Base-by-base conservation (phyloP, 2,797 vertebrate genomes). In the Buceros bicornis region DNA sequence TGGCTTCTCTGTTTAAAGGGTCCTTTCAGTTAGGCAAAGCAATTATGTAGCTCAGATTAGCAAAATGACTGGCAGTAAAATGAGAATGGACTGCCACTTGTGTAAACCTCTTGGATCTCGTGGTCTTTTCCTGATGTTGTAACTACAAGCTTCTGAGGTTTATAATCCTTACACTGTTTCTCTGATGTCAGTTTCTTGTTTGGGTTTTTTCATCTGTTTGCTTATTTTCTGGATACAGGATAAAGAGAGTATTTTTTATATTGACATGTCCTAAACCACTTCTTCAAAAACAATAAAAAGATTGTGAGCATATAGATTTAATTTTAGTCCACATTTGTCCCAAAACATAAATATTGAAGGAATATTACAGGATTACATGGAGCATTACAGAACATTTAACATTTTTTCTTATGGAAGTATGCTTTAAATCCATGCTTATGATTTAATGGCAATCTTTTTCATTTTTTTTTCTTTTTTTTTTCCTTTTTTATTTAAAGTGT, bases 21-120 rank as follows among this genome's bases (percentile, higher is more conserved):
- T 94, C 71, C 91, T 95, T 97, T 95, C 90, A 80, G 82, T 82
- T 83, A 96, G 65, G 88, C 77, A 97, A 97, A 93, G 33, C 85
- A 96, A 97, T 97, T 97, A 96, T 42, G 78, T 85, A 92, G 76
- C 90, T 96, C 84, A 96, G 92, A 97, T 97, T 94, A 97, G 88
- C 94, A 96, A 94, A 90, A 89, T 94, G 89, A 97, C 91, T 97
- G 89, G 81, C 90, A 95, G 78, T 93, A 93, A 97, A 97, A 95
- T 37, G 65, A 95, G 70, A 95, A 95, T 37, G 53, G 62, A 94
- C 65, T 87, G 70, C 26, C 33, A 79, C 50, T 89, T 88, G 87
- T 93, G 92, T 54, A 94, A 78, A 88, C 20, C 65, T 83, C 71
- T 79, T 90, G 70, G 31, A 88, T 92, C 71, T 81, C 16, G 0